A percentile compares a stretch with the other conserved stretches of the same genome.
These are phyloP conservation scores for Hybos culiciformis DNA, from an alignment of 2,888 invertebrate species.

Conservation along the genomic window DNA sequence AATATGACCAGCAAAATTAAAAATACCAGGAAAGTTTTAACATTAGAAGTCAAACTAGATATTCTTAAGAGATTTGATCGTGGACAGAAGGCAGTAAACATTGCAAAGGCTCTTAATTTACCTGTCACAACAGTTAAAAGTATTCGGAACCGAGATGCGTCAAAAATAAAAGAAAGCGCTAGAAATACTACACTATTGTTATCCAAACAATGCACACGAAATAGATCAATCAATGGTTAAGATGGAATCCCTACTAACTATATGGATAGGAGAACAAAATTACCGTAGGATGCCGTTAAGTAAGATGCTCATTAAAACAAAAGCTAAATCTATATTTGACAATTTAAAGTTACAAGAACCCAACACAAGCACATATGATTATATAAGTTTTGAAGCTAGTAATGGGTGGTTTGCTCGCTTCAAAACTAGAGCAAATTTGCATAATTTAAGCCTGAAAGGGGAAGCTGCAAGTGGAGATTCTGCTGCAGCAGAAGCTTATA, in stretches of 20 bases:
- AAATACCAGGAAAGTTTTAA: neutral
- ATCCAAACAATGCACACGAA: neutral
- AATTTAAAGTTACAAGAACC: neutral
- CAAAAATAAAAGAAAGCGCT: neutral
- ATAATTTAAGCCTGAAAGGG: neutral
- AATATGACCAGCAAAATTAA: too few relatives aligned
- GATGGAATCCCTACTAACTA: neutral
- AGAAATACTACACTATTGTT: neutral
- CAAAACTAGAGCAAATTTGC: neutral
- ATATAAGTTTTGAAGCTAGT: constrained; percentile 6
- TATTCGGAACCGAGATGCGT: constrained; percentile 1
- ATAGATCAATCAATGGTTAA: constrained; percentile 1
- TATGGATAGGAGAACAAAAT: constrained; percentile 1
- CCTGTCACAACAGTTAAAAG: constrained; percentile 3
- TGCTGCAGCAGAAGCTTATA: neutral
- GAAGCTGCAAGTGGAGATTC: neutral
- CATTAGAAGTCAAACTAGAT: neutral
- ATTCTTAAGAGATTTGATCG: constrained; percentile 1
- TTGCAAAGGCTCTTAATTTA: constrained; percentile 3
- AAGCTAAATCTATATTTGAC: constrained; percentile 1
- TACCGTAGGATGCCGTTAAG: neutral
- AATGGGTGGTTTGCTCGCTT: constrained; percentile 18
- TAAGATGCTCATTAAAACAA: neutral
- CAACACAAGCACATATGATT: neutral
- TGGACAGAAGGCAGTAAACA: constrained; percentile 3